phyloP scores from a whole-genome alignment of 2,888 invertebrate species.

The Eupeodes luniger region DNA sequence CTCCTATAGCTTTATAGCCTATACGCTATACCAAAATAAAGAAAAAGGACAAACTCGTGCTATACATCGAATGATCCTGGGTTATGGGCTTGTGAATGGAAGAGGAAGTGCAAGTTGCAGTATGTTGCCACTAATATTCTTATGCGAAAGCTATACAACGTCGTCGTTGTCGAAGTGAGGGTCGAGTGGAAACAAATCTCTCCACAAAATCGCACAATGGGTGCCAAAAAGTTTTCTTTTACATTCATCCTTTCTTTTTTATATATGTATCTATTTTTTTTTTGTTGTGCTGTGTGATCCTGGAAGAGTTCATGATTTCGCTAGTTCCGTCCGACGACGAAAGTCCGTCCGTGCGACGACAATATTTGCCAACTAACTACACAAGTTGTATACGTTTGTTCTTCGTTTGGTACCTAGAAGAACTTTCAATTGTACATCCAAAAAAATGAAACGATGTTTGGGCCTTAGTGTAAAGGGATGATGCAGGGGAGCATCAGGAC shows the following conservation, averaged over 20 bases:
- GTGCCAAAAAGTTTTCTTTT: conserved; percentile 70
- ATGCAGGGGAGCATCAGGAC: conserved; percentile 2
- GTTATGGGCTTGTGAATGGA: conserved; percentile 41
- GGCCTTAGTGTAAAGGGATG: conserved; percentile 9
- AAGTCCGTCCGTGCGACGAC: conserved; percentile 57
- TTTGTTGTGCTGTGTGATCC: conserved; percentile 17
- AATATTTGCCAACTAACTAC: conserved; percentile 73
- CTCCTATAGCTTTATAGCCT: not conserved
- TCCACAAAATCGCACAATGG: conserved; percentile 59
- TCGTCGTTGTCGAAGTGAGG: conserved; percentile 18
- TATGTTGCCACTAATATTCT: conserved; percentile 65
- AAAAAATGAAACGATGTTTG: conserved; percentile 29
- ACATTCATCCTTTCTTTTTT: conserved; percentile 20
- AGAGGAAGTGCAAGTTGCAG: conserved; percentile 73
- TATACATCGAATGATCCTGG: conserved; percentile 22
- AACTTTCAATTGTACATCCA: conserved; percentile 65
- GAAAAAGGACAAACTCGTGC: not conserved
- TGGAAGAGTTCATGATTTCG: conserved; percentile 73
- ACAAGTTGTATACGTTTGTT: conserved; percentile 56
- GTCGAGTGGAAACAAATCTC: conserved; percentile 56
- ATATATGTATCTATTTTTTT: conserved; percentile 4
- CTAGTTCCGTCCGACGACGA: conserved; percentile 62
- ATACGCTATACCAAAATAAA: too few relatives aligned
- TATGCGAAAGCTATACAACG: not conserved
- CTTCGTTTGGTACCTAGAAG: conserved; percentile 38